Conservation (phyloP, 2,797 vertebrate species). For the Tamandua tetradactyla region DNA sequence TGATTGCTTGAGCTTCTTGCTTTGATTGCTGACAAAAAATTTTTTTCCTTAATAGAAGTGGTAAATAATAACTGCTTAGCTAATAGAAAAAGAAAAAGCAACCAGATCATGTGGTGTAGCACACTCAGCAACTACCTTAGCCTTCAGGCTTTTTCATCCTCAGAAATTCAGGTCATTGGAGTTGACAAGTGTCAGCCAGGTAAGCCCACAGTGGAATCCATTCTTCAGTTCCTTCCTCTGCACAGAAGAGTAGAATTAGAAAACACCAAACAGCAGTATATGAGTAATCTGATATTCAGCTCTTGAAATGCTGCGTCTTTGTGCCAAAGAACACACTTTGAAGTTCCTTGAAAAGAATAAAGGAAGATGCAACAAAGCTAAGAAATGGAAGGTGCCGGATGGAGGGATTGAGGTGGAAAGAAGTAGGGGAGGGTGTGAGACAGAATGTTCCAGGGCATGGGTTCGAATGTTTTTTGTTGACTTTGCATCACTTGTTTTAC, state of each 20-base stretch:
- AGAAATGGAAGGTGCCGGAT: not conserved
- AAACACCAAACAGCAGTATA: not conserved
- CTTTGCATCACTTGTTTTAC: not conserved
- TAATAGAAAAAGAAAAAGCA: accelerated
- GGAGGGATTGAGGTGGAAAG: accelerated
- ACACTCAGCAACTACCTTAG: accelerated
- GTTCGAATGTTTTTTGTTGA: not conserved
- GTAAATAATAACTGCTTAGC: not conserved
- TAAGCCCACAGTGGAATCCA: not conserved
- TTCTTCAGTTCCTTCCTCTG: not conserved
- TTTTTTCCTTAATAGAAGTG: not conserved
- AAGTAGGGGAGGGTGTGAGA: not conserved
- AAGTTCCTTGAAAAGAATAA: not conserved
- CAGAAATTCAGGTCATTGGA: not conserved
- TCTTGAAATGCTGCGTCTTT: not conserved
- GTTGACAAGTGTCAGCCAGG: not conserved
- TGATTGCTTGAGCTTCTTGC: not conserved
- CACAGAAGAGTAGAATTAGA: not conserved
- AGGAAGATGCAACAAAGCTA: not conserved
- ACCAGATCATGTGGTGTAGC: not conserved
- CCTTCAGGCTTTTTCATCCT: too few relatives aligned
- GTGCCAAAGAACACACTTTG: too few relatives aligned
- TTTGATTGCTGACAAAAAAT: not conserved
- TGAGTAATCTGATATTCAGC: not conserved
- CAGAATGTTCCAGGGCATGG: not conserved